phyloP scores from a whole-genome alignment of 2,113 vertebrate genomes.

The Nyctereutes procyonoides region DNA sequence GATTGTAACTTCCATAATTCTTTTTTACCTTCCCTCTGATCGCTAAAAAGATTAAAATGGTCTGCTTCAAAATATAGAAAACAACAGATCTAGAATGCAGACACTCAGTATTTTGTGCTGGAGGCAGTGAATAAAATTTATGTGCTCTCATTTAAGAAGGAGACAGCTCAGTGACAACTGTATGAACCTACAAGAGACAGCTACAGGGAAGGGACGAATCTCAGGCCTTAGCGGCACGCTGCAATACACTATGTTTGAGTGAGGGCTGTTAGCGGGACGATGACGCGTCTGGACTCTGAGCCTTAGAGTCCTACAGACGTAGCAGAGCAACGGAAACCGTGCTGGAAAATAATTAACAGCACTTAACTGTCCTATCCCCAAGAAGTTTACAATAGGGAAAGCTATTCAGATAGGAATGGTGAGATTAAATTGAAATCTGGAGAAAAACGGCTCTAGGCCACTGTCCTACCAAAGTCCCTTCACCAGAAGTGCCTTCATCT shows the following conservation, averaged over 20 bases:
- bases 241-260: not conserved
- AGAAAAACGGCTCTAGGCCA: not conserved
- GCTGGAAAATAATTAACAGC: not conserved
- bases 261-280: too few species aligned
- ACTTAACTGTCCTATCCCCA: not conserved
- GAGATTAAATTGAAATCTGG: not conserved
- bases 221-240: not conserved
- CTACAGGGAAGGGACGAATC: not conserved
- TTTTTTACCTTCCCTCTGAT: not conserved
- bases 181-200: not conserved
- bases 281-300: not conserved
- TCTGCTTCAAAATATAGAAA: conserved; percentile 35
- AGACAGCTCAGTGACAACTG: not conserved
- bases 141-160: not conserved
- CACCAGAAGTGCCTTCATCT: not conserved
- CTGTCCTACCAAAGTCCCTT: not conserved
- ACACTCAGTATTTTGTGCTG: not conserved
- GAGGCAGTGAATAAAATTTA: conserved; percentile 9
- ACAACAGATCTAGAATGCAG: conserved; percentile 1
- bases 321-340: not conserved
- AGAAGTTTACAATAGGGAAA: not conserved
- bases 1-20: not conserved
- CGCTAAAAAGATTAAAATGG: conserved; percentile 1
- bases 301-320: not conserved
- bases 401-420: not conserved